A percentile compares a stretch with the other conserved stretches of the same genome.
Conservation (phyloP, 2,888 invertebrate species). For the Pandemis heparana region DNA sequence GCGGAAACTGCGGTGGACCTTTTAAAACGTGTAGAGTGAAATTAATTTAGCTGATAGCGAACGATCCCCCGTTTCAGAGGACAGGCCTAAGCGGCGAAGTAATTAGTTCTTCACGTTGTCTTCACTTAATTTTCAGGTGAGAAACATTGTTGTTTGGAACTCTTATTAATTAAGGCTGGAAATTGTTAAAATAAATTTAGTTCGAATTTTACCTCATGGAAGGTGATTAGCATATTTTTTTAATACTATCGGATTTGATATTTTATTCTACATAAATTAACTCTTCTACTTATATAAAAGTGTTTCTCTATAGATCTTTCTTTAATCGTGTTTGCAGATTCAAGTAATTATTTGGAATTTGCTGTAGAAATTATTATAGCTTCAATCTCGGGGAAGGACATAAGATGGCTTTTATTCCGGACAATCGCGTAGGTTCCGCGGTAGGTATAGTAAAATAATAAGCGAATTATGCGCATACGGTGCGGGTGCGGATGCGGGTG, state of each 20-base stretch:
- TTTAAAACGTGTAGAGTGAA: constrained; percentile 12
- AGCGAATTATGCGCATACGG: too few relatives aligned
- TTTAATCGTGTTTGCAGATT: too few relatives aligned
- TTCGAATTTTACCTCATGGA: constrained; percentile 2
- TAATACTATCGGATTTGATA: background rate
- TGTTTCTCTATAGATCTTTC: too few relatives aligned
- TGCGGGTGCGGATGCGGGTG: too few relatives aligned
- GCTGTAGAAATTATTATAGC: too few relatives aligned
- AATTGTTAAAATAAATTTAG: background rate
- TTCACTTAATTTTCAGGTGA: constrained; percentile 23
- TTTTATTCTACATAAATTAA: background rate
- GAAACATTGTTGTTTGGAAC: constrained; percentile 21
- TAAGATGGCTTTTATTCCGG: too few relatives aligned
- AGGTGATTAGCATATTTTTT: background rate
- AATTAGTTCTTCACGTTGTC: constrained; percentile 27
- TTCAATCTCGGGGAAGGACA: too few relatives aligned
- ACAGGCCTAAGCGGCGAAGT: constrained; percentile 12
- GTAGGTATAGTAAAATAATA: too few relatives aligned
- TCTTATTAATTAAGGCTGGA: constrained; percentile 22
- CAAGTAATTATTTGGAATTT: too few relatives aligned
- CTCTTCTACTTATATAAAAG: too few relatives aligned
- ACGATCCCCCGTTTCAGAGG: constrained; percentile 3
- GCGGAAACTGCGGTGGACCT: background rate
- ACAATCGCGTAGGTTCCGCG: too few relatives aligned
- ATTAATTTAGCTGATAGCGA: constrained; percentile 7